Percentiles rank a stretch among this genome's conserved stretches.
phyloP scores from a whole-genome alignment of 2,113 vertebrate genomes.

The Varanus komodoensis region DNA sequence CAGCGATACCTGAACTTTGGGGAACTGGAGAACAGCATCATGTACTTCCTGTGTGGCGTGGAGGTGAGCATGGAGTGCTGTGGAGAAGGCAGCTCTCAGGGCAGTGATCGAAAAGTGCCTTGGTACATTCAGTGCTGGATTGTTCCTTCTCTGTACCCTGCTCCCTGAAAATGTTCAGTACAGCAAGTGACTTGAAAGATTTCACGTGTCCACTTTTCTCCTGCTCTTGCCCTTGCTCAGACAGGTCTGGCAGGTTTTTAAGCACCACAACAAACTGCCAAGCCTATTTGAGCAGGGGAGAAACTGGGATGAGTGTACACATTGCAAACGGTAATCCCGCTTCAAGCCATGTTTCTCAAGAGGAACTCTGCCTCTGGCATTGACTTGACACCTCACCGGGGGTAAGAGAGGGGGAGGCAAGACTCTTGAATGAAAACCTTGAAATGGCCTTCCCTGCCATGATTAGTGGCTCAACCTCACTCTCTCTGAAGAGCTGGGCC shows the following conservation, averaged over 20 bases:
- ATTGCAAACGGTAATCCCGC: background rate
- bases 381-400: background rate
- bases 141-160: background rate
- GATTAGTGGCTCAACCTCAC: too few species aligned
- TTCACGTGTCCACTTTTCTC: background rate
- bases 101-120: background rate
- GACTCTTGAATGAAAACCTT: background rate
- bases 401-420: background rate
- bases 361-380: background rate
- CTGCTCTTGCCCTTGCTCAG: background rate
- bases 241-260: background rate
- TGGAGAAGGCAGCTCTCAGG: too few species aligned
- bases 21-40: slow-evolving; percentile 87
- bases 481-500: too few species aligned
- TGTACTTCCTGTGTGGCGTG: slow-evolving; percentile 85
- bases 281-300: background rate
- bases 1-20: slow-evolving; percentile 83
- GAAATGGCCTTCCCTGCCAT: too few species aligned
- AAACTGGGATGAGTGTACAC: background rate
- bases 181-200: background rate
- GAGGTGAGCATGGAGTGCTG: slow-evolving; percentile 70
- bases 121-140: background rate
- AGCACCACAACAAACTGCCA: background rate
- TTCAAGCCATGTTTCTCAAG: background rate
- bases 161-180: background rate